Conservation (phyloP, 2,113 vertebrate genomes). For the Glareola pratincola region DNA sequence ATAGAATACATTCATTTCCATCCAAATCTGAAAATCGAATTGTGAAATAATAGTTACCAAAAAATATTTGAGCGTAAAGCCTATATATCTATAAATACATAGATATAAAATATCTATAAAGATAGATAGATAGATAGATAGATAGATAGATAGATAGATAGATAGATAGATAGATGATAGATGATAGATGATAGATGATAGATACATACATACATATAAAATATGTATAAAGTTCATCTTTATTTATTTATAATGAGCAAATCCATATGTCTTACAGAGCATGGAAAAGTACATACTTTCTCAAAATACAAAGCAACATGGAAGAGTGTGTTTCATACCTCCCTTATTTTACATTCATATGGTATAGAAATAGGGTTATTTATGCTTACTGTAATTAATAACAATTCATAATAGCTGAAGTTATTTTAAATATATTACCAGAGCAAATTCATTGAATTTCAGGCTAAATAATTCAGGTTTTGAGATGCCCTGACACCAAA, state of each 20-base stretch:
- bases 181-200: too few species aligned
- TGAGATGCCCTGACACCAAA: not conserved
- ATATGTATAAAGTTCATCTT: not conserved
- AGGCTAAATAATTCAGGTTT: not conserved
- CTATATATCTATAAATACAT: too few species aligned
- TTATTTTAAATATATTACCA: not conserved
- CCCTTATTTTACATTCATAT: not conserved
- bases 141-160: too few species aligned
- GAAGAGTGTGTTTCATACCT: not conserved
- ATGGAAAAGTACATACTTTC: rapidly evolving
- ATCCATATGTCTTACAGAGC: not conserved
- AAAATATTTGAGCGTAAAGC: rapidly evolving
- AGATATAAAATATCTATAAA: too few species aligned
- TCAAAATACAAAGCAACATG: not conserved
- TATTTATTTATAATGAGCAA: not conserved
- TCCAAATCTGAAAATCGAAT: rapidly evolving
- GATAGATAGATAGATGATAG: too few species aligned
- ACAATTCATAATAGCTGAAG: not conserved
- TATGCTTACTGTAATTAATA: not conserved
- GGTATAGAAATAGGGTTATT: not conserved
- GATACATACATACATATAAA: too few species aligned
- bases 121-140: too few species aligned
- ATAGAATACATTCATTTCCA: not conserved
- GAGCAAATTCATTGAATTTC: not conserved
- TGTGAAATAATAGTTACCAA: not conserved